Percentiles rank a stretch among this genome's conserved stretches.
phyloP scores from a whole-genome alignment of 1,140 invertebrate genomes.

The Bombus cullumanus region DNA sequence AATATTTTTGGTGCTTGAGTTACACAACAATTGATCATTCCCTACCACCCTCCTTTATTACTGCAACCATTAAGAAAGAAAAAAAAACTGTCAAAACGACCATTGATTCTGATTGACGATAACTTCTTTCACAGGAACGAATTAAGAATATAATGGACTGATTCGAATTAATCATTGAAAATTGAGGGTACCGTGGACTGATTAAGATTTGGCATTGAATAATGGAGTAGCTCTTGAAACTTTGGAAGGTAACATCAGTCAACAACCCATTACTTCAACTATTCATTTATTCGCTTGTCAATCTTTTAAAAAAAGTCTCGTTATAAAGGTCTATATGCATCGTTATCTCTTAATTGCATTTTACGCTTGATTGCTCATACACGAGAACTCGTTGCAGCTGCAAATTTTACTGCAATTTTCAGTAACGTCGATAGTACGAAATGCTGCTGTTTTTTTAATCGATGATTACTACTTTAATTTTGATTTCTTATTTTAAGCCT shows the following conservation, averaged over 20 bases:
- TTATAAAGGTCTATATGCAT: not conserved
- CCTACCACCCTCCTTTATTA: not conserved
- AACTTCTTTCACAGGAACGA: not conserved
- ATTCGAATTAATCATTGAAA: constrained; percentile 17
- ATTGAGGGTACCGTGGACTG: not conserved
- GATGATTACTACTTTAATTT: no score
- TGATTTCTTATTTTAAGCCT: no score
- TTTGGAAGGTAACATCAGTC: not conserved
- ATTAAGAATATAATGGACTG: constrained; percentile 17
- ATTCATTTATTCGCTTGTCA: not conserved
- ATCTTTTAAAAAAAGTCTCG: not conserved
- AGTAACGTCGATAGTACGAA: no score
- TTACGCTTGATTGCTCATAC: not conserved
- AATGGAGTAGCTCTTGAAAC: not conserved
- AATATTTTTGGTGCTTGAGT: no score
- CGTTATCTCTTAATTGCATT: not conserved
- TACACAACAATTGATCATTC: no score
- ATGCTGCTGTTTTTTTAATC: no score
- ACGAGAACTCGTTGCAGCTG: not conserved
- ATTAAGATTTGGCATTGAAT: constrained; percentile 15
- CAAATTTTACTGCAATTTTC: not conserved
- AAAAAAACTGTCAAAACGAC: not conserved
- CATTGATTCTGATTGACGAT: constrained; percentile 11
- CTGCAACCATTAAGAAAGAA: no score
- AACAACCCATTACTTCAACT: not conserved